These are phyloP conservation scores for Botia kubotai DNA, from an alignment of 2,797 vertebrate genomes.

Conservation along the genomic window DNA sequence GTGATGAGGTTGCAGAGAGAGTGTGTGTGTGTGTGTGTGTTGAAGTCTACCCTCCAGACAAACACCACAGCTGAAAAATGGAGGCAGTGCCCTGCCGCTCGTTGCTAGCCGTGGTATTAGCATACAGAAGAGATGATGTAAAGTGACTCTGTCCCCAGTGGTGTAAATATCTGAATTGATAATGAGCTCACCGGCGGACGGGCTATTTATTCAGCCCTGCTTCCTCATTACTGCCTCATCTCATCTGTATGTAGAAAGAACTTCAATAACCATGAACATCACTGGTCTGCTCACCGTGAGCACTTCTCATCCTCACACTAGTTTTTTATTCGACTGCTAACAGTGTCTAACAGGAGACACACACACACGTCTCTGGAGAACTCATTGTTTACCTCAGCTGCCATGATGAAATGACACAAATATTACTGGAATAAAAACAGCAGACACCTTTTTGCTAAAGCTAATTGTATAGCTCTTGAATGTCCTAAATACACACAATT, in stretches of 20 bases:
- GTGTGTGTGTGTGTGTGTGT: background rate
- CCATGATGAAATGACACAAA: background rate
- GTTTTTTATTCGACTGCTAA: background rate
- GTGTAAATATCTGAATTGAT: slow-evolving; percentile 65
- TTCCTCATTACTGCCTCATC: slow-evolving; percentile 14
- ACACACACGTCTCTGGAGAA: background rate
- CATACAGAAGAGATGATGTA: slow-evolving; percentile 57
- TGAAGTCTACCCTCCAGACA: slow-evolving; percentile 44
- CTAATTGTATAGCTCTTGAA: too few relatives aligned
- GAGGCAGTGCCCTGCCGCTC: background rate
- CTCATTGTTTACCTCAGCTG: background rate
- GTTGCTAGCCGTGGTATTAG: slow-evolving; percentile 46
- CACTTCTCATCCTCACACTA: background rate
- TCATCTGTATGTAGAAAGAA: background rate
- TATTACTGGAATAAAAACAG: background rate
- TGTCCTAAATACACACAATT: background rate
- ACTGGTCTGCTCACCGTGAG: background rate
- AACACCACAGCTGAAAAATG: slow-evolving; percentile 38
- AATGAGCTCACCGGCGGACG: slow-evolving; percentile 58
- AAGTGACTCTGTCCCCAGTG: slow-evolving; percentile 53
- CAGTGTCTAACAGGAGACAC: background rate
- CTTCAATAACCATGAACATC: background rate
- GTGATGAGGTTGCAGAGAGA: background rate
- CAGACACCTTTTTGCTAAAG: too few relatives aligned
- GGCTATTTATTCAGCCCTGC: background rate